Evolutionary conservation across 2,797 vertebrate genomes (phyloP).

Genomic region (Manis crassicaudata): DNA sequence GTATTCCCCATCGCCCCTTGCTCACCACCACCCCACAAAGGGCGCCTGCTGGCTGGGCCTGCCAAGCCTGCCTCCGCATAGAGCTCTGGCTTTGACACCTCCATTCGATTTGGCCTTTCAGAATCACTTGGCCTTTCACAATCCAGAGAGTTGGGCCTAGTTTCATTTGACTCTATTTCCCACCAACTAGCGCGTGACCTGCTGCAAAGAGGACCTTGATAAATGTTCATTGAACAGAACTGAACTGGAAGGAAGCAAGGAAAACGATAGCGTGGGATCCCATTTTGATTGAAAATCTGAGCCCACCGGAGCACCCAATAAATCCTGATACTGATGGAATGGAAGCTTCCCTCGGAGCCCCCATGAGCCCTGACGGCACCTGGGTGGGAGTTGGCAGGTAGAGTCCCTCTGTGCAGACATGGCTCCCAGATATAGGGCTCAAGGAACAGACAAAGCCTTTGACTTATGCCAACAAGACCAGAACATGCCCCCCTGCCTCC

Average conservation of each 20-base stretch:
- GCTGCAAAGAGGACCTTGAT: background rate
- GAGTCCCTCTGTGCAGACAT: fast-evolving
- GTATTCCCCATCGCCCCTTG: fast-evolving
- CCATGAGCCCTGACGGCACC: fast-evolving
- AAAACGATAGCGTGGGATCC: background rate
- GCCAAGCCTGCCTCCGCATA: fast-evolving
- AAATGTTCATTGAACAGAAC: background rate
- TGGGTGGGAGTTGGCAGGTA: fast-evolving
- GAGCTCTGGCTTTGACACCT: background rate
- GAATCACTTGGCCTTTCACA: background rate
- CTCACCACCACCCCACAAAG: background rate
- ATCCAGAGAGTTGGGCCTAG: background rate
- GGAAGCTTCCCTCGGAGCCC: fast-evolving
- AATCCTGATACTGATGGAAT: fast-evolving
- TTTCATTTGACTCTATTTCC: background rate
- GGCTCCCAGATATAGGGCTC: background rate
- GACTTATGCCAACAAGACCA: background rate
- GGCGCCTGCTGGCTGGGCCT: fast-evolving
- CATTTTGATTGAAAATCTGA: background rate
- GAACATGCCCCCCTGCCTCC: background rate
- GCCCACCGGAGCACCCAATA: no score
- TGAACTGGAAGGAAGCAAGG: background rate
- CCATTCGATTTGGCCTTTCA: fast-evolving
- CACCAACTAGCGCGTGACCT: no score
- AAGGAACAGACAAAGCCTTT: no score